Percentiles rank a stretch among this genome's conserved stretches.
These are phyloP conservation scores for Drosophila equinoxialis DNA, from an alignment of 1,140 invertebrate genomes.

Conservation along the genomic window DNA sequence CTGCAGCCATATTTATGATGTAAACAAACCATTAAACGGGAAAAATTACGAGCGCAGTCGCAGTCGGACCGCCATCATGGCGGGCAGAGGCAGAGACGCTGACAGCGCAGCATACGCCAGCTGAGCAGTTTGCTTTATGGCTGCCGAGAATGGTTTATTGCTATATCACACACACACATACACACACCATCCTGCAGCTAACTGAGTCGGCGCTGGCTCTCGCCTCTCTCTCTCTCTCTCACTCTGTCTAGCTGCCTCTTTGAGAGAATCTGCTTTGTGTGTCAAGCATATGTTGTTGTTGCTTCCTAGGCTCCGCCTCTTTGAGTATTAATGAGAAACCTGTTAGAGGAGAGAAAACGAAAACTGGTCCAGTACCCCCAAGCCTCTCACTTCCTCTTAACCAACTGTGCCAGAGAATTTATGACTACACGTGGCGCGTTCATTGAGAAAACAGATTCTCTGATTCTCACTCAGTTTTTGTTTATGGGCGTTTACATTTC, in stretches of 20 bases:
- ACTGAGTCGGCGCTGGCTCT: conserved; percentile 50
- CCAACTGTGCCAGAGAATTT: conserved; percentile 40
- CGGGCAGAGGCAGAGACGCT: conserved; percentile 33
- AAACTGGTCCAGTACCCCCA: conserved; percentile 55
- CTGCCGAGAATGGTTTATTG: conserved; percentile 81
- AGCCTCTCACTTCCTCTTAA: neutral
- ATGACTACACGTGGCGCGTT: conserved; percentile 72
- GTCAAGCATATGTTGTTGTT: conserved; percentile 67
- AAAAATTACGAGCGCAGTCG: conserved; percentile 80
- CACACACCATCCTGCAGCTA: neutral
- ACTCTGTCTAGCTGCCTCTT: neutral
- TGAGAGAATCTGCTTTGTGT: conserved; percentile 65
- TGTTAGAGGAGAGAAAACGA: conserved; percentile 63
- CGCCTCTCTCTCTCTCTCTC: conserved; percentile 28
- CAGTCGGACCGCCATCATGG: conserved; percentile 69
- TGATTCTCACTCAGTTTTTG: conserved; percentile 66
- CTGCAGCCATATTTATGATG: conserved; percentile 82
- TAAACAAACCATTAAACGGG: conserved; percentile 82
- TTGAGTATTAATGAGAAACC: conserved; percentile 77
- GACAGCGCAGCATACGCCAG: conserved; percentile 14
- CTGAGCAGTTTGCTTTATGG: conserved; percentile 72
- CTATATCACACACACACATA: conserved; percentile 34
- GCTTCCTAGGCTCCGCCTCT: conserved; percentile 65
- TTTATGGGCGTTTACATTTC: conserved; percentile 82
- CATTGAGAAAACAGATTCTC: conserved; percentile 71